These are phyloP conservation scores for Ophion slaviceki DNA, from an alignment of 2,888 invertebrate species.

Conservation along the genomic window DNA sequence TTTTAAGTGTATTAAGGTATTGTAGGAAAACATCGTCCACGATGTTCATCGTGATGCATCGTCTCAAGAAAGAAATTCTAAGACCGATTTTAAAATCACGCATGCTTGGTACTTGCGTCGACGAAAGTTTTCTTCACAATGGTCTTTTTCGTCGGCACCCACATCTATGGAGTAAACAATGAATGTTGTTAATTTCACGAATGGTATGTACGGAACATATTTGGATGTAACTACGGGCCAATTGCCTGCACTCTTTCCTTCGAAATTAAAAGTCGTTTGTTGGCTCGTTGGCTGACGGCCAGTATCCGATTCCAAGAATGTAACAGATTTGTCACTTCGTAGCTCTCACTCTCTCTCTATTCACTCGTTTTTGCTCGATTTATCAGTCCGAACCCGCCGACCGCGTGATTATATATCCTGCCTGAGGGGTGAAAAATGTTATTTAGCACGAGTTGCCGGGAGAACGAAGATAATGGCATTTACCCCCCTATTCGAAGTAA, in stretches of 20 bases:
- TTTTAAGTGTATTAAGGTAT: too few species aligned
- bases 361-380: background rate
- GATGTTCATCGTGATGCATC: too few species aligned
- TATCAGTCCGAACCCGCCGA: constrained; percentile 8
- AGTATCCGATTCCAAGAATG: constrained; percentile 80
- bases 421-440: constrained; percentile 20
- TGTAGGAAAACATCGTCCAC: too few species aligned
- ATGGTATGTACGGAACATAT: constrained; percentile 26
- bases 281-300: constrained; percentile 77
- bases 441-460: constrained; percentile 56
- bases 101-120: too few species aligned
- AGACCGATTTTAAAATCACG: too few species aligned
- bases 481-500: constrained; percentile 76
- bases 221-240: constrained; percentile 54
- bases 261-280: constrained; percentile 79
- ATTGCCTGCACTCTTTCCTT: constrained; percentile 72
- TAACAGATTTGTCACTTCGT: constrained; percentile 80
- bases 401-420: constrained; percentile 44
- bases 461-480: constrained; percentile 75
- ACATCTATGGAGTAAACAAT: background rate
- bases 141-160: background rate
- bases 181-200: constrained; percentile 32
- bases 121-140: constrained; percentile 14
- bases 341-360: constrained; percentile 36
- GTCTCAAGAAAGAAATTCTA: too few species aligned